Base-by-base conservation (phyloP, 2,113 vertebrate genomes). In the Dasyornis broadbenti region DNA sequence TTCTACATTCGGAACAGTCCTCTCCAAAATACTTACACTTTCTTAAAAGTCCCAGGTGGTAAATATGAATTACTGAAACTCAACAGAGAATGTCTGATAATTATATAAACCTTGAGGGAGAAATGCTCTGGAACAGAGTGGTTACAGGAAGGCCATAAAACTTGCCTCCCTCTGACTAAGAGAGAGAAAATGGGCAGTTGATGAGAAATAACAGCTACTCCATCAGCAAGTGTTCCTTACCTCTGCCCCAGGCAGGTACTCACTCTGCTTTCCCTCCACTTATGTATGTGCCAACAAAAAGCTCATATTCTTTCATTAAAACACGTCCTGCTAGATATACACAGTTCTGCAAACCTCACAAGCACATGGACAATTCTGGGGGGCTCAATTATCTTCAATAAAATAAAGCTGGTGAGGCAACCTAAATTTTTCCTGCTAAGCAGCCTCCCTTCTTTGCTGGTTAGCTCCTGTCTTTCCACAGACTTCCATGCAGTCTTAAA, bases 141-240 rank as follows among this genome's bases (percentile, higher is more conserved):
- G 33, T 88, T 95, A 85, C 42, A 90, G 59, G 79, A 90, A 91
- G 88, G 79, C 90, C n/a, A 83, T 96, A 96, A 97, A 97, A 95
- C 85, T 88, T 95, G 90, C 93, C 93, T 96, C 82, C 79, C 82
- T 96, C 90, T 96, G 90, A 96, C 89, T 96, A 92, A 95, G 81
- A 86, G 63, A 57, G 56, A 69, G 82, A 97, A 95, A 95, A 95
- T 82, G 93, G 94, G 94, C 64, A 90, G 65, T 39, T 94, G 89
- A 94, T 90, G 93, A 96, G 76, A 95, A 95, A 81, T 93, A 96
- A 86, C 82, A 97, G 87, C 88, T 94, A 93, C 94, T 96, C 94
- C 85, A 92, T 97, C 92, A 96, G 64, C 92, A 93, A 90, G 78
- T 54, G 42, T 47, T 96, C 88, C 82, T 94, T 84, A 82, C 82